Evolutionary conservation across 37 sponge, comb jelly and placozoan genomes (phyloP).

Genomic region (Amphimedon queenslandica): DNA sequence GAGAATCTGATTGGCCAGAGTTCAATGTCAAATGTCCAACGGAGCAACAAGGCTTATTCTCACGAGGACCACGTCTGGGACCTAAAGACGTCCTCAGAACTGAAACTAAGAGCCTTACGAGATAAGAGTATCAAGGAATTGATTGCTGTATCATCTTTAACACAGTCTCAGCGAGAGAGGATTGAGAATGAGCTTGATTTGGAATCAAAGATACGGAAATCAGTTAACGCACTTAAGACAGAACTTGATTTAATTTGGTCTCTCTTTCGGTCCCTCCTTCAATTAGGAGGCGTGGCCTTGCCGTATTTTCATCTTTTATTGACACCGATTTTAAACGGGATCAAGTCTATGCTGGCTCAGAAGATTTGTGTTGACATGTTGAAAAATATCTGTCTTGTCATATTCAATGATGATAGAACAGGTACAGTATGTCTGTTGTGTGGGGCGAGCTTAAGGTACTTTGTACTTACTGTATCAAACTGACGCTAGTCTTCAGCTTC

Average conservation of each 20-base stretch:
- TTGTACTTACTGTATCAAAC: too few relatives aligned
- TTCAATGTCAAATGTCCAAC: slow-evolving; percentile 56
- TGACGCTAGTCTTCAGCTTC: too few relatives aligned
- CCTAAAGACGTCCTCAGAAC: slow-evolving; percentile 57
- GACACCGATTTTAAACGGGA: neutral
- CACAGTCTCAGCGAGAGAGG: neutral
- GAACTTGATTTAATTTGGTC: neutral
- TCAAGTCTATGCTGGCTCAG: neutral
- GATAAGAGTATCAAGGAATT: neutral
- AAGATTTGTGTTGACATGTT: neutral
- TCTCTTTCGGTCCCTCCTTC: neutral
- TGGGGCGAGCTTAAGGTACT: too few relatives aligned
- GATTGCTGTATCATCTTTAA: neutral
- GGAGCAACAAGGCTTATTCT: slow-evolving; percentile 79
- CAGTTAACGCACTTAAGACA: neutral
- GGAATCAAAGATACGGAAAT: neutral
- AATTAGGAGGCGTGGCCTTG: neutral
- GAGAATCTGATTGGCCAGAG: slow-evolving; percentile 5
- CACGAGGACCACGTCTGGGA: slow-evolving; percentile 97
- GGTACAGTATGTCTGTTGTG: too few relatives aligned
- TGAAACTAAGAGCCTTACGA: slow-evolving; percentile 2
- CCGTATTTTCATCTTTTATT: neutral
- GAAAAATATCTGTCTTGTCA: neutral
- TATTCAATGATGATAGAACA: neutral
- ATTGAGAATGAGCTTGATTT: neutral